Base-by-base conservation (phyloP, 2,888 invertebrate species). In the Steinernema hermaphroditum region DNA sequence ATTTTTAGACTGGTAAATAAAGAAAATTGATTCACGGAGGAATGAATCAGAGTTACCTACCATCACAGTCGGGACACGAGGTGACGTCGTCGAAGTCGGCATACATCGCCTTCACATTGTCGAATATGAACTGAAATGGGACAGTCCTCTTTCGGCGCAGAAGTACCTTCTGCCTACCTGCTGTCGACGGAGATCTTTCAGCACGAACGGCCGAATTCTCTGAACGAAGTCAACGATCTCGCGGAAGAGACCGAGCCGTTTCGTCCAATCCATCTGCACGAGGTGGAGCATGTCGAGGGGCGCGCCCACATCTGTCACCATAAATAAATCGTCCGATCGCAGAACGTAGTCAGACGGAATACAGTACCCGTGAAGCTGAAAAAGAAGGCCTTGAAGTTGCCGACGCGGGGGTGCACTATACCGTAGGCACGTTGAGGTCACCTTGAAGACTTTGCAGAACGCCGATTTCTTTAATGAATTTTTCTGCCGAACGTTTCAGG, bases 401-500 rank as follows among this genome's bases (percentile, higher is more conserved):
- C 54, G 54, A 14, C 54, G 8, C 9, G 9, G 54, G 16, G 54
- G 27, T 24, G n/a, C 19, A 54, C 54, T 19, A 37, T 24, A 73
- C 73, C 37, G 29, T 37, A 19, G 73, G 73, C 19, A 73, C 73
- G 70, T 72, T 73, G 29, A 57, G 57, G 50, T 73, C 73, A 8
- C 44, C 72, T 49, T 73, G 70, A n/a, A 73, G 46, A 50, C n/a
- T 8, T 16, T 57, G 71, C 8, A 73, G 71, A 34, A 73, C 29
- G 32, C 73, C 73, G 46, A 73, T 72, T 57, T 73, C 73, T 46
- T 27, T 41, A n/a, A 73, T 29, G 41, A 73, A 73, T 44, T 54
- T 54, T 6, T 54, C 54, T 22, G 27, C 54, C 6, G 54, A 54
- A 27, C 54, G 54, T 54, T 54, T 6, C 24, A 54, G 27, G 54